phyloP scores from a whole-genome alignment of 2,113 vertebrate genomes.

The Eublepharis macularius region DNA sequence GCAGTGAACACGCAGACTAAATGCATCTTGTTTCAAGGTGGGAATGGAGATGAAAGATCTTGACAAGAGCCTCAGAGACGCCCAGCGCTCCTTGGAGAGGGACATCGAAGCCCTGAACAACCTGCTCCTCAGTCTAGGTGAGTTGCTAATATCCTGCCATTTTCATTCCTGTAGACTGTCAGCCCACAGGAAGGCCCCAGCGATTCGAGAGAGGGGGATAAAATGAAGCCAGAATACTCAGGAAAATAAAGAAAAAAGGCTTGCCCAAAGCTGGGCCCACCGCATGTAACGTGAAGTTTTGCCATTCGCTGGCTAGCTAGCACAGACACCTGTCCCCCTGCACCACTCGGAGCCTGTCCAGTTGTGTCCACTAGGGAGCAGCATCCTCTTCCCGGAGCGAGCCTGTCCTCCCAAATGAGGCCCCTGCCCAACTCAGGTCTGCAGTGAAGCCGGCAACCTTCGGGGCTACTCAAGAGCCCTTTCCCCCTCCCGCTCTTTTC shows the following conservation, averaged over 20 bases:
- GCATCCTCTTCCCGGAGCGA: neutral
- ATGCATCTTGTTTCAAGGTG: constrained; percentile 65
- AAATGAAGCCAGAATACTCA: no score
- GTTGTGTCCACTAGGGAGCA: neutral
- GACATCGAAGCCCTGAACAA: constrained; percentile 76
- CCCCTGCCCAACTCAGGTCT: no score
- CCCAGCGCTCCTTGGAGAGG: constrained; percentile 75
- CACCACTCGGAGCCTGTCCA: neutral
- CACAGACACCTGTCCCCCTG: neutral
- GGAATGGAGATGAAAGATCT: constrained; percentile 67
- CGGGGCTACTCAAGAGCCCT: no score
- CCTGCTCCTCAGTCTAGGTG: constrained; percentile 85
- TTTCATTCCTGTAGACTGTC: no score
- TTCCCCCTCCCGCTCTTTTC: no score
- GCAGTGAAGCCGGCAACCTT: neutral
- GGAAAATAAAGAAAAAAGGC: no score
- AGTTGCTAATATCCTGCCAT: constrained; percentile 34
- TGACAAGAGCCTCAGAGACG: constrained; percentile 77
- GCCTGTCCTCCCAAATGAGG: no score
- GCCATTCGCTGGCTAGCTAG: no score
- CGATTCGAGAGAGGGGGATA: no score
- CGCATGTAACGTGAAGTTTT: neutral
- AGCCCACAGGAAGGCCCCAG: no score
- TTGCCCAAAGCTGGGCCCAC: neutral
- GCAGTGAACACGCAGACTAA: no score